Percentiles rank a stretch among this genome's conserved stretches.
Conservation (phyloP, 1,140 invertebrate genomes). For the Pogonus chalceus region DNA sequence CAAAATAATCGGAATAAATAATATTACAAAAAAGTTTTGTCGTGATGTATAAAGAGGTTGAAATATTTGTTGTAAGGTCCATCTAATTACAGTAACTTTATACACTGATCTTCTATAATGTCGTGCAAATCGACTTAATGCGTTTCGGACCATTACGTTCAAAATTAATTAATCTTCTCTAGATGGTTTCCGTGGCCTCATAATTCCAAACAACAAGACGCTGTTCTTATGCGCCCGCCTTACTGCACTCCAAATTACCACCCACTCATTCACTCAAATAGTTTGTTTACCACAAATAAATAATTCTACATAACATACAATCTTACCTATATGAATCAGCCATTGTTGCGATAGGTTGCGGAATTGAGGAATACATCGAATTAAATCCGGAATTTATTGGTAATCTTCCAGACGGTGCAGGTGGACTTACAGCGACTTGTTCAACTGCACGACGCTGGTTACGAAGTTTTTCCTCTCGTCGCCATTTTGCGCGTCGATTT, state of each 20-base stretch:
- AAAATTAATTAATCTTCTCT: slow-evolving; percentile 18
- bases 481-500: slow-evolving; percentile 96
- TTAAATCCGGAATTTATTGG: slow-evolving; percentile 69
- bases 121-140: slow-evolving; percentile 18
- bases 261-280: background rate
- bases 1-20: too few relatives aligned
- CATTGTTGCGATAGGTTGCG: slow-evolving; percentile 72
- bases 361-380: slow-evolving; percentile 75
- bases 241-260: too few relatives aligned
- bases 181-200: background rate
- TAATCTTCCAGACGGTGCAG: slow-evolving; percentile 47
- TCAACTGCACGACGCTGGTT: slow-evolving; percentile 63
- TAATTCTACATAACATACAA: background rate
- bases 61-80: too few relatives aligned
- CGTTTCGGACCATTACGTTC: slow-evolving; percentile 17
- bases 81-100: slow-evolving; percentile 2
- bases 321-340: slow-evolving; percentile 70
- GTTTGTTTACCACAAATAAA: background rate
- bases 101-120: slow-evolving; percentile 4
- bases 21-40: too few relatives aligned
- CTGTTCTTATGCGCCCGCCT: background rate
- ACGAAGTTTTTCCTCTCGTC: slow-evolving; percentile 91
- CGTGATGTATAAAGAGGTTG: too few relatives aligned
- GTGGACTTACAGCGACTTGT: slow-evolving; percentile 42
- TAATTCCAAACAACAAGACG: slow-evolving; percentile 5